Conservation (phyloP, 37 sponge, comb jelly and placozoan genomes). For the Axinella damicornis region DNA sequence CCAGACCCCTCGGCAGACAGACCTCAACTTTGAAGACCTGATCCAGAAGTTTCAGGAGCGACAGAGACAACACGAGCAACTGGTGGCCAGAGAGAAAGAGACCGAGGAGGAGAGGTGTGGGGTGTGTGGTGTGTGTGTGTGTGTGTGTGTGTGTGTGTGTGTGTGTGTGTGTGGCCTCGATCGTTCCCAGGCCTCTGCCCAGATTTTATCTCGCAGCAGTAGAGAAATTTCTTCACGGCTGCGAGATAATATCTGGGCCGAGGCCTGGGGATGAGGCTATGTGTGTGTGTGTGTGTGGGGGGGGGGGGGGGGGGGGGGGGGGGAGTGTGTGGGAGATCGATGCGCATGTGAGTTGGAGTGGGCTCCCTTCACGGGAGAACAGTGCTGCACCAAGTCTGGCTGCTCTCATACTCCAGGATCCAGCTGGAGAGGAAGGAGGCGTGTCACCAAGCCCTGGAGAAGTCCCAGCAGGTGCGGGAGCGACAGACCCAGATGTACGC, state of each 20-base stretch:
- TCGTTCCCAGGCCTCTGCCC: too few species aligned
- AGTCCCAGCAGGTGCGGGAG: constrained; percentile 40
- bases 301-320: too few species aligned
- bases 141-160: too few species aligned
- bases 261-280: neutral
- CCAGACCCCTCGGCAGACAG: constrained; percentile 84
- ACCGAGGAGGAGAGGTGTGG: too few species aligned
- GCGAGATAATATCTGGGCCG: constrained; percentile 15
- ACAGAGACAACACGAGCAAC: constrained; percentile 34
- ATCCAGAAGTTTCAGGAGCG: constrained; percentile 73
- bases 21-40: constrained; percentile 87
- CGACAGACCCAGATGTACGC: constrained; percentile 57
- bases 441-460: constrained; percentile 61
- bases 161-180: too few species aligned
- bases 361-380: neutral
- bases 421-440: constrained; percentile 39
- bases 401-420: constrained; percentile 3
- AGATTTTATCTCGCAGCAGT: too few species aligned
- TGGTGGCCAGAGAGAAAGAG: neutral
- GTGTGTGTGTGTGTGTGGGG: too few species aligned
- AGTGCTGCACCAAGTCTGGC: neutral
- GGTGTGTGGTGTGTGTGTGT: too few species aligned
- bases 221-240: too few species aligned
- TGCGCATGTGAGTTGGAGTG: too few species aligned
- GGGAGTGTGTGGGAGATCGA: too few species aligned